Evolutionary conservation across 1,140 invertebrate genomes (phyloP), one percentile per base, ranked within the genome.

Genomic region (Asbolus verrucosus): DNA sequence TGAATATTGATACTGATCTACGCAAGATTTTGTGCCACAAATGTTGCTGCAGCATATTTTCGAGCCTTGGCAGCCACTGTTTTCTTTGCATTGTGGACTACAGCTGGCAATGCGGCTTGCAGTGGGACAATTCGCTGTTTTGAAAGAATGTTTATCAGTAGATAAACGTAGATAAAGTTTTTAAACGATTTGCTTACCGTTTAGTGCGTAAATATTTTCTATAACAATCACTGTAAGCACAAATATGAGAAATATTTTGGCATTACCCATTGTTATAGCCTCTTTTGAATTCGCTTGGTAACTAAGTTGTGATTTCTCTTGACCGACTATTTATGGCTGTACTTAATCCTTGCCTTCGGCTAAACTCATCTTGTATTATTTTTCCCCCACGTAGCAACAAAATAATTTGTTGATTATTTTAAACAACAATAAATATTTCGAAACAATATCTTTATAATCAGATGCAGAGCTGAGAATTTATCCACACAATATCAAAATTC

Each of bases 11-110:
- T 71, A 67, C 72, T 11, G 73, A 14, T 67, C 43, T 0, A 83
- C 84, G 73, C 90, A 91, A 1, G 89, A 91, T 71, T 85, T 86
- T 14, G 83, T 82, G 71, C 90, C 88, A 79, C 90, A 91, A 66
- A 86, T 81, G 80, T 91, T 91, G 1, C 87, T 83, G 73, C 90
- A 91, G 79, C 90, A 91, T 72, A 43, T 30, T 87, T 87, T 77
- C 87, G 84, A 72, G 83, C 89, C 70, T 38, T 80, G 74, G 79
- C 90, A 91, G 71, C 90, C 85, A 69, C 83, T 86, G 75, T 90
- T 88, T 43, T 87, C 85, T 36, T 84, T 78, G 73, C 90, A 91
- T 76, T 86, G 89, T 1, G 89, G 88, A 38, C 80, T 86, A 75
- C 90, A 91, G 59, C 83, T 84, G 41, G 83, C 83, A 59, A 90